Evolutionary conservation across 2,797 vertebrate species (phyloP).

Genomic region (Syndactyla subalaris): DNA sequence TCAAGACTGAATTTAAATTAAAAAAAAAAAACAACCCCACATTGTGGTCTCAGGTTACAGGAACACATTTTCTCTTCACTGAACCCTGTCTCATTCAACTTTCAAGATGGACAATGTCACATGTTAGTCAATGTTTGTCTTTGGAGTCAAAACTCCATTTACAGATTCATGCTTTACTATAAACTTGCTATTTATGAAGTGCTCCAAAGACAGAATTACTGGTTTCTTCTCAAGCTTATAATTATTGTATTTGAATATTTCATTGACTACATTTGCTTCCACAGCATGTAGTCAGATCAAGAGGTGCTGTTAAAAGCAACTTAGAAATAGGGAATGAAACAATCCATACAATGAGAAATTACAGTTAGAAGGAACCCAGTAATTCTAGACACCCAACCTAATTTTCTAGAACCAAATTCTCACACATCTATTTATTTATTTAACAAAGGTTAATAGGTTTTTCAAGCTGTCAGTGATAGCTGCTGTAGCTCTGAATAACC

Average conservation of each 20-base stretch:
- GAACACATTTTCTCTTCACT: not conserved
- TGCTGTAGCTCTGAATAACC: not conserved
- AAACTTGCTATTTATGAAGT: not conserved
- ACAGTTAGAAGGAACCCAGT: not conserved
- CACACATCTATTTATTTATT: not conserved
- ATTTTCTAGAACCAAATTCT: not conserved
- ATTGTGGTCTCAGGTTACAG: not conserved
- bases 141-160: not conserved
- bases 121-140: not conserved
- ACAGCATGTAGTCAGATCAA: constrained; percentile 45
- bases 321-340: constrained; percentile 11
- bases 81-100: not conserved
- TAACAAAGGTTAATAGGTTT: not conserved
- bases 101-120: not conserved
- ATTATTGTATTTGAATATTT: constrained; percentile 48
- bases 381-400: not conserved
- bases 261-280: constrained; percentile 39
- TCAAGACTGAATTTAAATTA: not conserved
- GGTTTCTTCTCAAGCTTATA: constrained; percentile 33
- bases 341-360: not conserved
- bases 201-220: constrained; percentile 25
- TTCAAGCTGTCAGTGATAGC: not conserved
- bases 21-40: not conserved
- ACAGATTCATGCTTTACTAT: not conserved
- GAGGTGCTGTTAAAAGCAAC: not conserved